Percentiles rank a stretch among this genome's conserved stretches.
Conservation (phyloP, 1,140 invertebrate species). For the Drosophila sucinea region DNA sequence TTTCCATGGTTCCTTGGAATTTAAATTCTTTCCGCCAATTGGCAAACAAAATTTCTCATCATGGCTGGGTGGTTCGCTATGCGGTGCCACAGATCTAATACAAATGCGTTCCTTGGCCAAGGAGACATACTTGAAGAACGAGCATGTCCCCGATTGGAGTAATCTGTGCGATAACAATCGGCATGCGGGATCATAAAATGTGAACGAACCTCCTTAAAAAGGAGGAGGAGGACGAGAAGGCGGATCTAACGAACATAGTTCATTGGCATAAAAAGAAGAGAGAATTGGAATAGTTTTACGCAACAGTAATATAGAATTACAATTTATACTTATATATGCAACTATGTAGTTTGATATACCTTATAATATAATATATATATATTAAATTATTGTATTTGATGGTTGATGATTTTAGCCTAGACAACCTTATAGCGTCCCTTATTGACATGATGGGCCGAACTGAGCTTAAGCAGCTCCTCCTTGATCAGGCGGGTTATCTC, state of each 20-base stretch:
- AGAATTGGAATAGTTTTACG: too few species aligned
- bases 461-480: constrained; percentile 97
- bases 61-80: constrained; percentile 94
- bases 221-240: too few species aligned
- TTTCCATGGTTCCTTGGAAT: constrained; percentile 84
- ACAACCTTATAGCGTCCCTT: constrained; percentile 98
- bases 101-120: constrained; percentile 88
- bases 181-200: constrained; percentile 48
- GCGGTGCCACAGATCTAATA: constrained; percentile 92
- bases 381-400: constrained; percentile 9
- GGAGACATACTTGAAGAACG: constrained; percentile 89
- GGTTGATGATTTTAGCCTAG: constrained; percentile 83
- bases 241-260: too few species aligned
- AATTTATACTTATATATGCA: too few species aligned
- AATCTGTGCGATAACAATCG: constrained; percentile 88
- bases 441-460: constrained; percentile 93
- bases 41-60: constrained; percentile 92
- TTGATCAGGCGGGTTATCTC: constrained; percentile 99
- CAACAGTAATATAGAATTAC: too few species aligned
- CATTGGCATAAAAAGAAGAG: too few species aligned
- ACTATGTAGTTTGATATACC: not conserved
- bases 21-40: constrained; percentile 90
- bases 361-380: not conserved
- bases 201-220: not conserved
- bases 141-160: constrained; percentile 92